Conservation (phyloP, 2,797 vertebrate species). For the Mus spretus region DNA sequence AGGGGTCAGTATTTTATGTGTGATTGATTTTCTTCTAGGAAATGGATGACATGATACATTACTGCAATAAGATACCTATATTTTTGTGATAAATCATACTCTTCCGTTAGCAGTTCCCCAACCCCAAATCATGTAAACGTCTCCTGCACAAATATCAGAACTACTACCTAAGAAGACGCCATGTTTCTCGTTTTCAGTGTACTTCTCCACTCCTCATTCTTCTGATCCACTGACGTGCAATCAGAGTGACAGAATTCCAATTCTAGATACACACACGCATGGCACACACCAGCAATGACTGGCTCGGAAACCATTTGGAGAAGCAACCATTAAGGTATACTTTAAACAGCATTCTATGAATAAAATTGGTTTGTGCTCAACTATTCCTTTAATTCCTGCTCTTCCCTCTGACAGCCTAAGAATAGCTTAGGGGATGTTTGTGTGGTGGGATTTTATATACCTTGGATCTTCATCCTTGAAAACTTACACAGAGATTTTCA, state of each 20-base stretch:
- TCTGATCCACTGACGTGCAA: slow-evolving; percentile 78
- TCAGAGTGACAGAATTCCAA: slow-evolving; percentile 52
- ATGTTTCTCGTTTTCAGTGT: slow-evolving; percentile 35
- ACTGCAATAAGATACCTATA: slow-evolving; percentile 90
- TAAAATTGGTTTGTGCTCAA: slow-evolving; percentile 22
- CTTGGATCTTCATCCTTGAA: neutral
- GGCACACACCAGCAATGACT: slow-evolving; percentile 52
- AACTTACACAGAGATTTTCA: slow-evolving; percentile 54
- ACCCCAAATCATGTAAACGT: slow-evolving; percentile 81
- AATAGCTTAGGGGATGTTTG: neutral
- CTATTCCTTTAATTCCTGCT: slow-evolving; percentile 39
- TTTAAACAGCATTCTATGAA: neutral
- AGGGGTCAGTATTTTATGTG: slow-evolving; percentile 88
- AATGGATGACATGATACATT: slow-evolving; percentile 89
- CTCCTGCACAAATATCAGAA: slow-evolving; percentile 70
- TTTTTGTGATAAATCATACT: slow-evolving; percentile 90
- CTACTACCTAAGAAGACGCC: slow-evolving; percentile 76
- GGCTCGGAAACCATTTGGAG: slow-evolving; percentile 65
- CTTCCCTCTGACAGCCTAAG: slow-evolving; percentile 58
- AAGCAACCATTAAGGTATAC: slow-evolving; percentile 31
- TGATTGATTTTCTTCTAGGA: slow-evolving; percentile 89
- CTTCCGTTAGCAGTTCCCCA: slow-evolving; percentile 78
- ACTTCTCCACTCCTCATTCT: slow-evolving; percentile 77
- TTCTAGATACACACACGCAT: slow-evolving; percentile 5
- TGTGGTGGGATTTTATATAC: slow-evolving; percentile 27